Conservation (phyloP, 2,113 vertebrate species). For the Scatophagus argus region DNA sequence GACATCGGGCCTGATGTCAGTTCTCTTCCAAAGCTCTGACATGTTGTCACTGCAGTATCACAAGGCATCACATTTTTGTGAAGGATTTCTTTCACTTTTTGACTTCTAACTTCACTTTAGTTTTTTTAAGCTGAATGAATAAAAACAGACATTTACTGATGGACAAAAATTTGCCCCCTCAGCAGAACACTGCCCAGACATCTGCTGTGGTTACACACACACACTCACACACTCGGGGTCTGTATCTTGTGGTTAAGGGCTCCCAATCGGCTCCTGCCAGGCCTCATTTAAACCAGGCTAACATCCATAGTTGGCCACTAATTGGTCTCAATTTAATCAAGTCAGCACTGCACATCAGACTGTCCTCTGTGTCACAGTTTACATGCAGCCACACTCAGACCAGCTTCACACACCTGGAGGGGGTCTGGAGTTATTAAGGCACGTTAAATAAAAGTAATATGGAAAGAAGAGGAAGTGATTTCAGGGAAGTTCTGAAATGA, state of each 20-base stretch:
- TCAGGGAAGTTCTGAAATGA: background rate
- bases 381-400: background rate
- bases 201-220: conserved; percentile 51
- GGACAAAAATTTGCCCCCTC: conserved; percentile 38
- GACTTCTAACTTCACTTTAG: background rate
- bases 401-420: background rate
- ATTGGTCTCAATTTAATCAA: conserved; percentile 28
- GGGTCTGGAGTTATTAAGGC: background rate
- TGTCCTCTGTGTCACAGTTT: conserved; percentile 20
- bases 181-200: conserved; percentile 41
- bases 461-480: background rate
- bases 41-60: background rate
- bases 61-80: background rate
- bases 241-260: conserved; percentile 18
- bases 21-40: background rate
- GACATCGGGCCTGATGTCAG: conserved; percentile 2
- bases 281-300: conserved; percentile 45
- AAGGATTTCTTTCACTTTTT: background rate
- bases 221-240: conserved; percentile 16
- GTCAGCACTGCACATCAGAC: background rate
- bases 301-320: conserved; percentile 33
- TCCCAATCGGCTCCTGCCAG: conserved; percentile 37
- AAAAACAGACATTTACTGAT: conserved; percentile 45
- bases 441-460: background rate
- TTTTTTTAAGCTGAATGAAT: conserved; percentile 17